phyloP scores from a whole-genome alignment of 2,888 invertebrate genomes.

The Halocaridina rubra region DNA sequence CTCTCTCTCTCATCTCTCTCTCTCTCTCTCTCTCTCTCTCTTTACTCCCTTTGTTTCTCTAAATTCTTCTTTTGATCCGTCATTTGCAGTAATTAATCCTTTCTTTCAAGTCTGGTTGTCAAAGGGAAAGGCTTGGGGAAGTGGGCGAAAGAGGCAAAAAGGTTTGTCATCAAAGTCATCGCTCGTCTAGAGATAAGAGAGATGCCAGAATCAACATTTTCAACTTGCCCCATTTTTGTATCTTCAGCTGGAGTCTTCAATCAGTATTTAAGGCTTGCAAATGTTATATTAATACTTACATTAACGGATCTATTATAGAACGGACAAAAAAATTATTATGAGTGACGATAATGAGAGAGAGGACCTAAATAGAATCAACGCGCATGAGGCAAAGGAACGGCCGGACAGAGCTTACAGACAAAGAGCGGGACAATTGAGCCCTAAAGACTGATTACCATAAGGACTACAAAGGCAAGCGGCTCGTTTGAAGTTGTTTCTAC shows the following conservation, averaged over 20 bases:
- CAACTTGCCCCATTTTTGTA: neutral
- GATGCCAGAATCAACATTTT: slow-evolving; percentile 5
- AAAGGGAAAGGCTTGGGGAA: slow-evolving; percentile 40
- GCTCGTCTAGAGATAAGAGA: slow-evolving; percentile 15
- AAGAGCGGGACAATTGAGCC: slow-evolving; percentile 50
- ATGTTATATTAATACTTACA: too few relatives aligned
- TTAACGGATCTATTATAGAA: too few relatives aligned
- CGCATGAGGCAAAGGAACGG: neutral
- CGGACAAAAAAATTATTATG: too few relatives aligned
- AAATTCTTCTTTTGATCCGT: slow-evolving; percentile 57
- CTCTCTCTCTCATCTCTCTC: neutral
- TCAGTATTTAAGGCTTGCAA: too few relatives aligned
- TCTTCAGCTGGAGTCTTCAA: neutral
- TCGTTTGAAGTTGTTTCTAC: slow-evolving; percentile 42
- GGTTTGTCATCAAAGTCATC: slow-evolving; percentile 48
- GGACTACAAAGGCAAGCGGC: slow-evolving; percentile 46
- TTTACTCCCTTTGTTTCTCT: slow-evolving; percentile 46
- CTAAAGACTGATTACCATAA: slow-evolving; percentile 54
- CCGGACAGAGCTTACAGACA: slow-evolving; percentile 23
- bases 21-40: neutral
- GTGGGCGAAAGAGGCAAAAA: slow-evolving; percentile 46
- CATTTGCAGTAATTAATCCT: slow-evolving; percentile 56
- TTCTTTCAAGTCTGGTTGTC: slow-evolving; percentile 56
- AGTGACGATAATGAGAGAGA: neutral
- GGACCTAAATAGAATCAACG: neutral